These are phyloP conservation scores for Agriopis leucophaearia DNA, from an alignment of 2,888 invertebrate species.

Conservation along the genomic window DNA sequence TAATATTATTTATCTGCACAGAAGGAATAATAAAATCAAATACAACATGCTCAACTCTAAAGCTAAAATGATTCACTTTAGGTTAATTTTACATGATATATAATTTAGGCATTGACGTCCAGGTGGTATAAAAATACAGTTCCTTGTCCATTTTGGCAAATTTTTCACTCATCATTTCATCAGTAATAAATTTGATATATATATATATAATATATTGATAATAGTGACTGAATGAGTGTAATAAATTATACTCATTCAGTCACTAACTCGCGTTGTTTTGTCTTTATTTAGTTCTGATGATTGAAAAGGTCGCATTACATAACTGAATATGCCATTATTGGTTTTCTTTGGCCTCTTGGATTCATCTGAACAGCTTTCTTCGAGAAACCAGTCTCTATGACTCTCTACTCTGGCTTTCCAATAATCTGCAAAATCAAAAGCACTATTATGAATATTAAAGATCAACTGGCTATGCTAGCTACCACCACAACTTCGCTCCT, in stretches of 20 bases:
- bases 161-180: no score
- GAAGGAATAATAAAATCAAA: no score
- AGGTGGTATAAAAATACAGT: no score
- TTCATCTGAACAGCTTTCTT: constrained; percentile 35
- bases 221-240: neutral
- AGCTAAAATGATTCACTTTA: no score
- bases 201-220: no score
- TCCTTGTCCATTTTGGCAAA: no score
- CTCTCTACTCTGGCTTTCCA: constrained; percentile 37
- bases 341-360: constrained; percentile 3
- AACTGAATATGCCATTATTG: constrained; percentile 1
- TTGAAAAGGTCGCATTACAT: constrained; percentile 8
- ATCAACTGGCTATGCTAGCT: neutral
- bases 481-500: neutral
- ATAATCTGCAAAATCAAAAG: constrained; percentile 24
- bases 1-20: no score
- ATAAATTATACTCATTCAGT: neutral
- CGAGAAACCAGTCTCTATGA: constrained; percentile 35
- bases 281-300: neutral
- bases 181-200: no score
- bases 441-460: neutral
- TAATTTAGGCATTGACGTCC: no score
- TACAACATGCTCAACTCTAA: no score
- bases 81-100: no score
- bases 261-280: constrained; percentile 9